Evolutionary conservation across 2,113 vertebrate species (phyloP).

Genomic region (Rhinolophus ferrumequinum): DNA sequence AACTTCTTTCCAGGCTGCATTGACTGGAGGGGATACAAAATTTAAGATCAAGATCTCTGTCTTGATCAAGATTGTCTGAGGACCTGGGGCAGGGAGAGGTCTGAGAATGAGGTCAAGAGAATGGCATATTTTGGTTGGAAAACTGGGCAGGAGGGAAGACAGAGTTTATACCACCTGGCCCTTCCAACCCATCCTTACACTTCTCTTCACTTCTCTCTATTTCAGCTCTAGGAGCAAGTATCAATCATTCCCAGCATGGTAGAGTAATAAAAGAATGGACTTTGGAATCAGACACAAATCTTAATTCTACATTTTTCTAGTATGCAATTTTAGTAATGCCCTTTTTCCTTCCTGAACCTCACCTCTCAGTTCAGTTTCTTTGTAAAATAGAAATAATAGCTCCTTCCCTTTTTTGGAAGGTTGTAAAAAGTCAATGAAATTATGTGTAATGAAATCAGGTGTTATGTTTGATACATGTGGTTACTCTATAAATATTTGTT

Average conservation of each 20-base stretch:
- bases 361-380: slow-evolving; percentile 1
- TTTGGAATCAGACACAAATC: background rate
- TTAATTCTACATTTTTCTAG: background rate
- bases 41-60: background rate
- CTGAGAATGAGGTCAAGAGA: background rate
- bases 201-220: background rate
- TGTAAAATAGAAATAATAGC: background rate
- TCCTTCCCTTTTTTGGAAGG: background rate
- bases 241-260: background rate
- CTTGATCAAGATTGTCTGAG: background rate
- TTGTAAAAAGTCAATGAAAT: background rate
- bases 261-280: background rate
- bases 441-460: background rate
- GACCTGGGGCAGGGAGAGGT: background rate
- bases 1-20: background rate
- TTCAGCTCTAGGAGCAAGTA: background rate
- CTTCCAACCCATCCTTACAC: background rate
- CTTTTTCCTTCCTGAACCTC: background rate
- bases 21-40: background rate
- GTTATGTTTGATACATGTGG: background rate
- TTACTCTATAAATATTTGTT: slow-evolving; percentile 30
- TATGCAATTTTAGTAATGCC: background rate
- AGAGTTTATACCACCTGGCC: background rate
- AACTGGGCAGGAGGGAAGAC: background rate
- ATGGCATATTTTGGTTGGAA: background rate